A percentile compares a stretch with the other conserved stretches of the same genome.
phyloP scores from a whole-genome alignment of 2,113 vertebrate species.

The Phalacrocorax carbo region DNA sequence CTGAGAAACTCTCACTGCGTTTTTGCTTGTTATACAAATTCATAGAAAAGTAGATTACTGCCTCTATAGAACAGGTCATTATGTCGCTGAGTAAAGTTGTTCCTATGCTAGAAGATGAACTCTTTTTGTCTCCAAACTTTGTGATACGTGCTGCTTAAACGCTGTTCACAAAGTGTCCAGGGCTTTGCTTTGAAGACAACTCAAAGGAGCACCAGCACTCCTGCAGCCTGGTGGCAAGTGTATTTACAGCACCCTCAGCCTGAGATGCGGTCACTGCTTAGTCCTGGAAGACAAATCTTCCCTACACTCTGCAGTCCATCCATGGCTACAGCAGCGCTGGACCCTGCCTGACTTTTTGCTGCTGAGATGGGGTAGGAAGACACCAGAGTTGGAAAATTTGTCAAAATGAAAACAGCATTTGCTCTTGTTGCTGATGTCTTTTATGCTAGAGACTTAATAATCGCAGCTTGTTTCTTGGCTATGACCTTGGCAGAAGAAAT shows the following conservation, averaged over 20 bases:
- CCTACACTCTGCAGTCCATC: neutral
- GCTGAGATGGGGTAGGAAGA: neutral
- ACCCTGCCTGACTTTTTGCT: neutral
- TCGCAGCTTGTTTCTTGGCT: neutral
- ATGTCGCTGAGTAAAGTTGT: neutral
- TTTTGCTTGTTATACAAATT: neutral
- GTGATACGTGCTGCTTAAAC: neutral
- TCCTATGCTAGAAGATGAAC: neutral
- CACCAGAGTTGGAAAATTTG: neutral
- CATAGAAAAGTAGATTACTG: neutral
- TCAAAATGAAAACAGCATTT: neutral
- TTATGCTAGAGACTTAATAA: neutral
- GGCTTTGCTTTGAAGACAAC: neutral
- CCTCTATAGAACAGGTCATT: neutral
- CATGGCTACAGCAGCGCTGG: neutral
- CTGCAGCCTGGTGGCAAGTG: neutral
- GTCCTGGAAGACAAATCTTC: neutral
- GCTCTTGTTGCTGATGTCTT: neutral
- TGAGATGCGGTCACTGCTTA: neutral
- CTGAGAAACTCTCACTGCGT: neutral
- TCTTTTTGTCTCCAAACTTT: neutral
- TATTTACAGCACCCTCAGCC: neutral
- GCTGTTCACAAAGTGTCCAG: neutral
- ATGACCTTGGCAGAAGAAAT: neutral
- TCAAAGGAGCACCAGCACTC: neutral